Conservation (phyloP, 1,140 invertebrate species). For the Centruroides sculpturatus region DNA sequence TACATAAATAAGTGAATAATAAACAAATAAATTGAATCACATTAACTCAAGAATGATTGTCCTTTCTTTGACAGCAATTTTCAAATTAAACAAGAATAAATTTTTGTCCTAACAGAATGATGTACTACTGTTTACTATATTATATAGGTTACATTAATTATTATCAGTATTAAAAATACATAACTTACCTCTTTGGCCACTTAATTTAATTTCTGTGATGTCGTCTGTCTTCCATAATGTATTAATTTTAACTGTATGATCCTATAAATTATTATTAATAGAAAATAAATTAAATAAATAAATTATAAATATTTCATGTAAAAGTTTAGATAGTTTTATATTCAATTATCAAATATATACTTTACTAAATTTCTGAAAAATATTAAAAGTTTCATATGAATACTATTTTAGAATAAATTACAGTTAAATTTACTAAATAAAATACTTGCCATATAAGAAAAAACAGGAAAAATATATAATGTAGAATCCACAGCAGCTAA, state of each 20-base stretch:
- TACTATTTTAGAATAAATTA: background rate
- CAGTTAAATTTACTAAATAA: background rate
- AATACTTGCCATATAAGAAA: conserved; percentile 34
- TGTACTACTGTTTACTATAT: too few species aligned
- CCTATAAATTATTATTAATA: conserved; percentile 20
- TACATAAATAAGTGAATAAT: too few species aligned
- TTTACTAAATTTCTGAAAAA: too few species aligned
- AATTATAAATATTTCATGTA: too few species aligned
- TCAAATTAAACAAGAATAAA: too few species aligned
- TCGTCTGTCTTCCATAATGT: conserved; percentile 41
- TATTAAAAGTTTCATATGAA: too few species aligned
- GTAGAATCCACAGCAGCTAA: conserved; percentile 43
- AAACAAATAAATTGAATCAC: too few species aligned
- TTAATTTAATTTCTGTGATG: conserved; percentile 25
- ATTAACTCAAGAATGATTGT: too few species aligned
- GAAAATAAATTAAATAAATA: background rate
- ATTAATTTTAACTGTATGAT: conserved; percentile 35
- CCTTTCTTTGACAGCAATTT: too few species aligned
- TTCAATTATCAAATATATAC: too few species aligned
- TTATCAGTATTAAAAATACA: background rate
- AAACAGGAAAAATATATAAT: conserved; percentile 43
- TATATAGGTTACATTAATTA: background rate
- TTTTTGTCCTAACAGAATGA: too few species aligned
- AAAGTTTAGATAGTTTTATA: too few species aligned
- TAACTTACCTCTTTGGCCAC: conserved; percentile 18